Conservation (phyloP, 2,113 vertebrate species). For the human (Homo sapiens) region GRCh38 chr19:7605001-7605500, state of each 20-base stretch:
- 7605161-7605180: no score
- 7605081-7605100: neutral
- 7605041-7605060: neutral
- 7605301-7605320: slow-evolving; percentile 89
- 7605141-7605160: neutral
- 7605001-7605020: no score
- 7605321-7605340: slow-evolving; percentile 93
- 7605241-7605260: slow-evolving; percentile 94
- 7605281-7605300: slow-evolving; percentile 94
- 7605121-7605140: neutral
- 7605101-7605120: neutral
- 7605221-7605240: slow-evolving; percentile 90
- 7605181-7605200: neutral
- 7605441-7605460: slow-evolving; percentile 89
- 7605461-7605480: slow-evolving; percentile 94
- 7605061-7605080: neutral
- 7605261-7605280: slow-evolving; percentile 96
- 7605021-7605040: neutral
- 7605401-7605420: slow-evolving; percentile 82
- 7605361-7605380: slow-evolving; percentile 66
- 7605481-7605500: slow-evolving; percentile 72
- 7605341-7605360: slow-evolving; percentile 82
- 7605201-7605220: accelerated
- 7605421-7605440: slow-evolving; percentile 83
- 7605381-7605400: slow-evolving; percentile 87